These are phyloP conservation scores for Schizaphis graminum DNA, from an alignment of 2,888 invertebrate genomes.

Conservation along the genomic window DNA sequence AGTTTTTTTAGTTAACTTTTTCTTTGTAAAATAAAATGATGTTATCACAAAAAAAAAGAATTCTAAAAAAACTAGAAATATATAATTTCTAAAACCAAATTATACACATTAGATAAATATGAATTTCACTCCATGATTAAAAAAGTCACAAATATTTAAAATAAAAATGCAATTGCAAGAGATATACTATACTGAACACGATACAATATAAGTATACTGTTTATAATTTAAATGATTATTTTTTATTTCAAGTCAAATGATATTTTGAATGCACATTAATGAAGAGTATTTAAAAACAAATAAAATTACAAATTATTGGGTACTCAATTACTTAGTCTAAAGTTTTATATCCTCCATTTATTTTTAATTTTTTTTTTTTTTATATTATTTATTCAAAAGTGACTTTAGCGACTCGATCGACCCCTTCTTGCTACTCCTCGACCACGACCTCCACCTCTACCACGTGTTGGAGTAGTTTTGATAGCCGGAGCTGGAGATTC, in stretches of 20 bases:
- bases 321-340: background rate
- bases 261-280: constrained; percentile 35
- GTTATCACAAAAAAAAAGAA: background rate
- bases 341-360: background rate
- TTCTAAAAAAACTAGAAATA: background rate
- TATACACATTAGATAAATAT: background rate
- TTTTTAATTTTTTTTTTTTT: background rate
- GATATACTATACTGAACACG: background rate
- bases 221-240: constrained; percentile 1
- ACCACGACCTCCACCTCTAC: constrained; percentile 44
- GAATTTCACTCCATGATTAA: background rate
- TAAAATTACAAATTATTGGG: constrained; percentile 34
- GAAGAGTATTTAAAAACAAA: constrained; percentile 26
- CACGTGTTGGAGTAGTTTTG: constrained; percentile 58
- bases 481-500: constrained; percentile 1
- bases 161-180: background rate
- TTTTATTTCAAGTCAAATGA: constrained; percentile 3
- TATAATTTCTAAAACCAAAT: constrained; percentile 1
- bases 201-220: background rate
- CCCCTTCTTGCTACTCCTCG: constrained; percentile 37
- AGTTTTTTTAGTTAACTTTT: background rate
- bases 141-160: background rate
- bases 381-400: background rate
- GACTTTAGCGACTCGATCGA: constrained; percentile 47
- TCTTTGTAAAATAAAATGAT: background rate